phyloP scores from a whole-genome alignment of 2,113 vertebrate species.

The Ariopsis seemanni region DNA sequence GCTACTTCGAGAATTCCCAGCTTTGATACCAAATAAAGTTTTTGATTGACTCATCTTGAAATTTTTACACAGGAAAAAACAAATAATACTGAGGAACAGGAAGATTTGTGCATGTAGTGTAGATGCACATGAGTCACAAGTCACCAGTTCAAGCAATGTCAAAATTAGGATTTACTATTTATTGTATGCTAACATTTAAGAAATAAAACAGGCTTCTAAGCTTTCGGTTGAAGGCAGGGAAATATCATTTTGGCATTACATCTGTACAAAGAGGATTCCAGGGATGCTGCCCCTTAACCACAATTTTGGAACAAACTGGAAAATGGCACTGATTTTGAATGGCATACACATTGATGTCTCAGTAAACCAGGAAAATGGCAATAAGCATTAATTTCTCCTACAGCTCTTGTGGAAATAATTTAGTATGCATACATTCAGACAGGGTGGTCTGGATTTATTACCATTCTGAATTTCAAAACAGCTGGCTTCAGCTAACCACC shows the following conservation, averaged over 20 bases:
- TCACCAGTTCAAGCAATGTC: background rate
- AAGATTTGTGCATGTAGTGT: background rate
- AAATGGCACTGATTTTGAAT: background rate
- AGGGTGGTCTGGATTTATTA: background rate
- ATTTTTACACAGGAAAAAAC: background rate
- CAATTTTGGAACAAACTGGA: background rate
- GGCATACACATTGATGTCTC: background rate
- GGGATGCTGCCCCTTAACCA: background rate
- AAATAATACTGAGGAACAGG: background rate
- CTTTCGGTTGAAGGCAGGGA: background rate
- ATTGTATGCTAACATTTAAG: background rate
- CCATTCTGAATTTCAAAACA: background rate
- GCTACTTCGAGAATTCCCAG: background rate
- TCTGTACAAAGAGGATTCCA: background rate
- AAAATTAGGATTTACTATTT: background rate
- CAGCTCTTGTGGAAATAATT: background rate
- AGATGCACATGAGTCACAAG: background rate
- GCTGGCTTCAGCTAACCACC: background rate
- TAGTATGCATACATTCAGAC: background rate
- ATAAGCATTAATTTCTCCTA: background rate
- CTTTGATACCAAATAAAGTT: background rate
- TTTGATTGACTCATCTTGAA: background rate
- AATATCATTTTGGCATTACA: background rate
- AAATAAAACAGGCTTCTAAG: background rate
- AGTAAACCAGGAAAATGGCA: too few species aligned